Evolutionary conservation across 2,888 invertebrate genomes (phyloP).

Genomic region (Hydroisotoma schaefferi): DNA sequence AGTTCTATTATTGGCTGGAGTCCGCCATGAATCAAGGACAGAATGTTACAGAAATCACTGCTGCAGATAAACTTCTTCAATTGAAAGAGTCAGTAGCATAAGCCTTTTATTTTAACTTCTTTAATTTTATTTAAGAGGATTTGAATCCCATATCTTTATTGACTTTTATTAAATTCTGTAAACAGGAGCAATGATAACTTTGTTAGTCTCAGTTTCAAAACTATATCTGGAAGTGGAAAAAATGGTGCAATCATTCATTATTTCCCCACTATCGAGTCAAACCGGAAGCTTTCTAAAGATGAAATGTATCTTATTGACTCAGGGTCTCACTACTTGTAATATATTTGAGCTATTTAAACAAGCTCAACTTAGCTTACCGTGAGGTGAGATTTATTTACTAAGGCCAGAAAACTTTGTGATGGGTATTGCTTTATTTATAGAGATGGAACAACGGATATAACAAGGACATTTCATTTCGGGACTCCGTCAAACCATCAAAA

Average conservation of each 20-base stretch:
- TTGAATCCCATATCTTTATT: neutral
- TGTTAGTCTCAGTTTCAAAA: slow-evolving; percentile 69
- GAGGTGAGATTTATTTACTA: slow-evolving; percentile 74
- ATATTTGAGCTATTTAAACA: no score
- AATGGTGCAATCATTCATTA: slow-evolving; percentile 95
- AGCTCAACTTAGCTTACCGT: no score
- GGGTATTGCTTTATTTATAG: slow-evolving; percentile 48
- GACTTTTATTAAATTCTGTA: neutral
- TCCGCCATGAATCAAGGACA: slow-evolving; percentile 56
- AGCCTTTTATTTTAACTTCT: neutral
- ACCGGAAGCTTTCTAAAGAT: slow-evolving; percentile 63
- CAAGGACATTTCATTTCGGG: slow-evolving; percentile 84
- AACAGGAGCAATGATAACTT: slow-evolving; percentile 56
- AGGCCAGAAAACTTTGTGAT: no score
- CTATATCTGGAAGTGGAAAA: slow-evolving; percentile 85
- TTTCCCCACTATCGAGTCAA: slow-evolving; percentile 62
- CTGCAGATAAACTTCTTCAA: slow-evolving; percentile 66
- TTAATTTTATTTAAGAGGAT: neutral
- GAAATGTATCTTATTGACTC: slow-evolving; percentile 91
- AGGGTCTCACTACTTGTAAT: slow-evolving; percentile 61
- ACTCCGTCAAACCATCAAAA: slow-evolving; percentile 67
- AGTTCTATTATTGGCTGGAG: slow-evolving; percentile 72
- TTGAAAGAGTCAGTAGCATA: slow-evolving; percentile 60
- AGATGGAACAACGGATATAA: slow-evolving; percentile 90
- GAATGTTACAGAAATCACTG: slow-evolving; percentile 67